Evolutionary conservation across 2,113 vertebrate species (phyloP).

Genomic region (Nesogale talazaci): DNA sequence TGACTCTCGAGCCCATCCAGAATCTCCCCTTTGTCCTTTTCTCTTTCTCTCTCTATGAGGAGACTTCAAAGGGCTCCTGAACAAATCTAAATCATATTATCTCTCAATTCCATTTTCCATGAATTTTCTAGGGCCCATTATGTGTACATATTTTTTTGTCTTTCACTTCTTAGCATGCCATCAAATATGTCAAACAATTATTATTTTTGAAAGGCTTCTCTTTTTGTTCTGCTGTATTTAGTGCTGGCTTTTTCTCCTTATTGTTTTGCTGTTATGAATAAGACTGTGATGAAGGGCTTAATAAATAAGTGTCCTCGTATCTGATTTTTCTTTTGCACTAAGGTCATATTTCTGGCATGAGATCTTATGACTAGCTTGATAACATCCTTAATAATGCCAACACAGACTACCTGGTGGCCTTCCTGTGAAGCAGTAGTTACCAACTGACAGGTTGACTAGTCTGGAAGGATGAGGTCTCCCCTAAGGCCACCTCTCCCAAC

Average conservation of each 20-base stretch:
- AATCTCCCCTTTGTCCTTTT: background rate
- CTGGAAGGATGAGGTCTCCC: too few relatives aligned
- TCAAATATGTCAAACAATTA: slow-evolving; percentile 30
- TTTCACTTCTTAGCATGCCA: background rate
- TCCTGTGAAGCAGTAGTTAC: too few relatives aligned
- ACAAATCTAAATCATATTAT: too few relatives aligned
- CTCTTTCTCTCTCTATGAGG: background rate
- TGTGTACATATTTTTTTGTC: background rate
- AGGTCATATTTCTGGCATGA: slow-evolving; percentile 11
- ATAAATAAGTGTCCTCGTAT: slow-evolving; percentile 25
- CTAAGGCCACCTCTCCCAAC: too few relatives aligned
- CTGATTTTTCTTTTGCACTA: slow-evolving; percentile 32
- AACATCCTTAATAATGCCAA: slow-evolving; percentile 29
- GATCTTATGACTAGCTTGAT: slow-evolving; percentile 17
- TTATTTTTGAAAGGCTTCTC: slow-evolving; percentile 11
- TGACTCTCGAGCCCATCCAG: background rate
- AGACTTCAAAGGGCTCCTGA: background rate
- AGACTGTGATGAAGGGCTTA: background rate
- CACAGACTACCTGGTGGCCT: too few relatives aligned
- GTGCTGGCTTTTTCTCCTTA: background rate
- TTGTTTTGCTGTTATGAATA: slow-evolving; percentile 10
- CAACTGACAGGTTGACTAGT: too few relatives aligned
- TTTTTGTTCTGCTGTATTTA: slow-evolving; percentile 22
- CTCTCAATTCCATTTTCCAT: too few relatives aligned
- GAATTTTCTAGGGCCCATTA: too few relatives aligned